Evolutionary conservation across 2,797 vertebrate genomes (phyloP), one percentile per base, ranked within the genome.

Genomic region (Chelonia mydas): DNA sequence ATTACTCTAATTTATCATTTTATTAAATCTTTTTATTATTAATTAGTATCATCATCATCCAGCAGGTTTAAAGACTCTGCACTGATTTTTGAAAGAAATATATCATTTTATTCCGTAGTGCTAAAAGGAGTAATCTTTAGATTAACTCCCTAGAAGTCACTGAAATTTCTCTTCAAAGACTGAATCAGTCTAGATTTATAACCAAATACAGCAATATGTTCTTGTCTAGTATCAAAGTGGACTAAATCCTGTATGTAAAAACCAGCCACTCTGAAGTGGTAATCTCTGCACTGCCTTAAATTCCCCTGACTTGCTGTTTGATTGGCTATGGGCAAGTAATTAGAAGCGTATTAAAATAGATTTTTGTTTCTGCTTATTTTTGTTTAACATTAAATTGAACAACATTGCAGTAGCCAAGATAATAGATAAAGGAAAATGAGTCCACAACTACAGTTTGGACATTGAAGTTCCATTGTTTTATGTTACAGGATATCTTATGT

Each of bases 311-410:
- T 87, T 90, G 72, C 27, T 68, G 45, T 87, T 91, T 89, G 94
- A 86, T 86, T 95, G 49, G 86, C 89, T 96, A 88, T 72, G 50
- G 88, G 84, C 50, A 94, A 95, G 87, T 86, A 95, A 96, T 97
- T 96, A 95, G 72, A 82, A 37, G 21, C 47, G 93, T 95, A 96
- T 95, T 86, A 95, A 84, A 96, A 86, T 27, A 74, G 76, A 90
- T 85, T 93, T 94, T 91, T 88, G 53, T 84, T 96, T 93, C 94
- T 92, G 61, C 57, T 94, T 96, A 87, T 86, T 96, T 94, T 94
- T 94, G 47, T 90, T 96, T 96, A 96, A 96, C 1, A 0, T 89
- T 84, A 92, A 86, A 95, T 96, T 94, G 86, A 28, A 5, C 87
- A 95, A 88, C 59, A 74, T 81, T 89, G 41, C 72, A 87, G 50